Evolutionary conservation across 2,888 invertebrate genomes (phyloP), one percentile per base, ranked within the genome.

Genomic region (Ethmia dodecea): DNA sequence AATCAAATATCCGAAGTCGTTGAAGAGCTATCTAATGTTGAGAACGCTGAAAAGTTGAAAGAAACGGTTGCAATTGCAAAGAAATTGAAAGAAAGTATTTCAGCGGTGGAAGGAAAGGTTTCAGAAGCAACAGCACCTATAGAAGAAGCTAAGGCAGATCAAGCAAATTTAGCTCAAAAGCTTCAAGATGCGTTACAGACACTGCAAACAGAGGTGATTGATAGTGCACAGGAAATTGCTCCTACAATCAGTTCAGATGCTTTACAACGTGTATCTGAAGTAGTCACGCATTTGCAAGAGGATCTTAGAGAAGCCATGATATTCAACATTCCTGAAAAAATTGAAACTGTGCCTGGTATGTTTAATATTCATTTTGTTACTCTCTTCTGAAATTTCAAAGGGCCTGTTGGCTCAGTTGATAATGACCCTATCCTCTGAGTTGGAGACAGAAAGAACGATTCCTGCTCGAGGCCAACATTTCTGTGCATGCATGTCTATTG

Each of bases 251-350:
- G 55, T 31, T 27, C 51, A 3, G 51, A 60, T 3, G 29, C 45
- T 12, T 29, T 71, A 11, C 46, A 63, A 39, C 56, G 38, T 38
- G 46, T 71, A 4, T 55, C 53, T 4, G 57, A 67, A 14, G 43
- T 56, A 1, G 60, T 71, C 2, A 55, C 52, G 3, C 52, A 63
- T 44, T 53, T 78, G 28, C 61, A 70, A 43, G 56, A 65, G 15
- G 67, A 68, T 45, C 49, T 75, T 27, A 42, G 49, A 8, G 44
- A 35, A 13, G 46, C 45, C 16, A 37, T 44, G n/a, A 30, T 49
- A 24, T 42, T 43, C 5, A 40, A 38, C n/a, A 3, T 40, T 13
- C 40, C 50, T 12, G 34, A 45, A 39, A 29, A 48, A 14, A 12
- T 40, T 0, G 38, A 43, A 29, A 24, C 37, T 5, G 31, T 38